Conservation (phyloP, 2,113 vertebrate genomes). For the Apodemus sylvaticus region DNA sequence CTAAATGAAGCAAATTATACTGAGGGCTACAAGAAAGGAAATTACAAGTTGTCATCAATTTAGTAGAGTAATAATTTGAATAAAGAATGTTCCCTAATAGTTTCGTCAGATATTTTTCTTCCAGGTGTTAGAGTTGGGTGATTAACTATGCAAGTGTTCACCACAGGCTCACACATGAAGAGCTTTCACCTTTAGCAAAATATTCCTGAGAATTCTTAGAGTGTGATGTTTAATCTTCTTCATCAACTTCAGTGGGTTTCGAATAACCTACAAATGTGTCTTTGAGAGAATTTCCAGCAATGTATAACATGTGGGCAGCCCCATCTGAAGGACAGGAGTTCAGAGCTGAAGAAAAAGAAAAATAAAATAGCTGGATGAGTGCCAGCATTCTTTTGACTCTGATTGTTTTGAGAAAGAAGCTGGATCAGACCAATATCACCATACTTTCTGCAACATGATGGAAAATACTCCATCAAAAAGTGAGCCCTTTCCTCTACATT, state of each 20-base stretch:
- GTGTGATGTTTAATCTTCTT: not conserved
- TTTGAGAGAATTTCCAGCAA: not conserved
- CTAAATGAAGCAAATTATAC: slow-evolving; percentile 87
- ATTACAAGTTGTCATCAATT: slow-evolving; percentile 86
- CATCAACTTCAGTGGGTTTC: not conserved
- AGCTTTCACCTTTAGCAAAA: slow-evolving; percentile 55
- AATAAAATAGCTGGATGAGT: not conserved
- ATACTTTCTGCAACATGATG: not conserved
- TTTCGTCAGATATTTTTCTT: slow-evolving; percentile 81
- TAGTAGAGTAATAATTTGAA: slow-evolving; percentile 81
- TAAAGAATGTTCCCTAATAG: slow-evolving; percentile 82
- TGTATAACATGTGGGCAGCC: not conserved
- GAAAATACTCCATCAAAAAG: not conserved
- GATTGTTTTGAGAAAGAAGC: not conserved
- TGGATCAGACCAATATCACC: not conserved
- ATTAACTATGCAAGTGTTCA: slow-evolving; percentile 72
- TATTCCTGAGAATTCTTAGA: slow-evolving; percentile 53
- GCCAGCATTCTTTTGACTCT: not conserved
- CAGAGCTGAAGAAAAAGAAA: not conserved
- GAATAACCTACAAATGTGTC: not conserved
- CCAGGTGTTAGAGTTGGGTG: slow-evolving; percentile 65
- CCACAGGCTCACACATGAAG: slow-evolving; percentile 70
- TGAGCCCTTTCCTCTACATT: not conserved
- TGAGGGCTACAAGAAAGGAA: slow-evolving; percentile 79
- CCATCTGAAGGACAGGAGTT: no score